phyloP scores from a whole-genome alignment of 2,797 vertebrate genomes.

The Brachyalestes nurse region DNA sequence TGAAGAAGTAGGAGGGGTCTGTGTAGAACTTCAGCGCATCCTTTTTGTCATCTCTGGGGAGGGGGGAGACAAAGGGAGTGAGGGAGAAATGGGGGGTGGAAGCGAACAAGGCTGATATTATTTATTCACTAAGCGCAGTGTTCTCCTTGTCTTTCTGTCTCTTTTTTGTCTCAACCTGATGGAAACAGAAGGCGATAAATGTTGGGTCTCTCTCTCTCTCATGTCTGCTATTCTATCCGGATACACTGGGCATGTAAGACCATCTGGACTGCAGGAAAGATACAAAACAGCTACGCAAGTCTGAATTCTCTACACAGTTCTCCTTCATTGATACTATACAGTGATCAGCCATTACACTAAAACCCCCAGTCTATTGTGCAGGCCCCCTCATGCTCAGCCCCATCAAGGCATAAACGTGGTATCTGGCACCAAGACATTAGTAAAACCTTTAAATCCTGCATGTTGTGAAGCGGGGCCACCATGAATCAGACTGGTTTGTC shows the following conservation, averaged over 20 bases:
- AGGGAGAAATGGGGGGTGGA: too few species aligned
- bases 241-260: background rate
- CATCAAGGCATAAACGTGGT: too few species aligned
- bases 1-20: slow-evolving; percentile 93
- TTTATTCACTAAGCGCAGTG: background rate
- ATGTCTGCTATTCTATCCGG: background rate
- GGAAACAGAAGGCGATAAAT: background rate
- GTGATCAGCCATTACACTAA: too few species aligned
- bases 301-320: background rate
- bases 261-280: background rate
- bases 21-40: slow-evolving; percentile 94
- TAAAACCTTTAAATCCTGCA: too few species aligned
- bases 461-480: too few species aligned
- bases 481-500: too few species aligned
- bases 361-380: too few species aligned
- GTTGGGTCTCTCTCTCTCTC: background rate
- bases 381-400: too few species aligned
- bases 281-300: background rate
- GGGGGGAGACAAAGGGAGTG: background rate
- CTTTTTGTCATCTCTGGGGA: slow-evolving; percentile 87
- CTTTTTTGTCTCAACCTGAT: background rate
- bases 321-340: background rate
- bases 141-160: slow-evolving; percentile 59
- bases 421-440: too few species aligned
- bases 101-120: background rate